phyloP scores from a whole-genome alignment of 2,888 invertebrate species.

The Teleogryllus oceanicus region DNA sequence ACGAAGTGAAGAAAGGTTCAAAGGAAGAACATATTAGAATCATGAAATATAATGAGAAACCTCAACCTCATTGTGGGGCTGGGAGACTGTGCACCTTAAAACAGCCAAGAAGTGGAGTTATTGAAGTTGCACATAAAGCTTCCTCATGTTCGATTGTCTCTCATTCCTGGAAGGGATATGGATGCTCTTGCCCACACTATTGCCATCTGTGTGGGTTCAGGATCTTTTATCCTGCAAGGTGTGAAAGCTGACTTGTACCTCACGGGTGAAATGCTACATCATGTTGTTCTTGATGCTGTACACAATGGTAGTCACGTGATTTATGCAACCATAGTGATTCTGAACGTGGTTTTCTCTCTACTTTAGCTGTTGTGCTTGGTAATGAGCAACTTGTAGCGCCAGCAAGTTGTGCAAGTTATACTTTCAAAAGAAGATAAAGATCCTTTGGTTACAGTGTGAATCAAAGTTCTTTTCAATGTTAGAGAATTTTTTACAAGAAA shows the following conservation, averaged over 20 bases:
- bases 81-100: slow-evolving; percentile 58
- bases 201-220: slow-evolving; percentile 89
- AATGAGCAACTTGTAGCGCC: slow-evolving; percentile 43
- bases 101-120: slow-evolving; percentile 55
- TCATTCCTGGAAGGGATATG: slow-evolving; percentile 50
- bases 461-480: neutral
- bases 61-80: slow-evolving; percentile 50
- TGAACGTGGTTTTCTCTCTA: slow-evolving; percentile 78
- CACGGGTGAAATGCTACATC: slow-evolving; percentile 92
- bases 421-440: slow-evolving; percentile 73
- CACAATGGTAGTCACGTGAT: slow-evolving; percentile 77
- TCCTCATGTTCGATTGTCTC: slow-evolving; percentile 68
- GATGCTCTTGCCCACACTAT: slow-evolving; percentile 58
- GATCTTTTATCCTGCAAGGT: slow-evolving; percentile 70
- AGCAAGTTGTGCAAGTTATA: slow-evolving; percentile 58
- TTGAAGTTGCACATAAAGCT: slow-evolving; percentile 70
- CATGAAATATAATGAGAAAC: slow-evolving; percentile 39
- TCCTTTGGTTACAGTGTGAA: slow-evolving; percentile 68
- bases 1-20: slow-evolving; percentile 25
- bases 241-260: slow-evolving; percentile 74
- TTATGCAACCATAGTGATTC: slow-evolving; percentile 92
- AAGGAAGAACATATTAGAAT: slow-evolving; percentile 31
- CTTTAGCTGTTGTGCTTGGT: slow-evolving; percentile 52
- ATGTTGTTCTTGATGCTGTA: slow-evolving; percentile 82
- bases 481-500: neutral